These are phyloP conservation scores for Vidua chalybeata DNA, from an alignment of 2,113 vertebrate genomes.

Conservation along the genomic window DNA sequence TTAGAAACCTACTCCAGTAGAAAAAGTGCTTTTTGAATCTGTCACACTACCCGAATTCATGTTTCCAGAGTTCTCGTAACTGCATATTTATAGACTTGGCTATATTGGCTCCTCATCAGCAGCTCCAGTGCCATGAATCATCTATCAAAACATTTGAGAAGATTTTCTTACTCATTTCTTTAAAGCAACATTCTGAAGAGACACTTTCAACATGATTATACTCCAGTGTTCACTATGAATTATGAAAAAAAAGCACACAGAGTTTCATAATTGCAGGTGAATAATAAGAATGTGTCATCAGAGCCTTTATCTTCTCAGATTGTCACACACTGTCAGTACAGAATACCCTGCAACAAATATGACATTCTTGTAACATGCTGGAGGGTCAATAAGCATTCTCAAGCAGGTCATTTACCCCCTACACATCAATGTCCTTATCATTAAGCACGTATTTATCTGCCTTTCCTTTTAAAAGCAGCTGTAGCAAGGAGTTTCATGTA, in stretches of 20 bases:
- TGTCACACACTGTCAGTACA: neutral
- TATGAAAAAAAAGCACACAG: neutral
- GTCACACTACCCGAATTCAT: constrained; percentile 18
- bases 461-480: neutral
- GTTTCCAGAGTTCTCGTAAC: constrained; percentile 23
- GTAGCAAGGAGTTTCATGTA: neutral
- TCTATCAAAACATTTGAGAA: constrained; percentile 51
- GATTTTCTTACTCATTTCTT: constrained; percentile 50
- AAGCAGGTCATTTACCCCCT: neutral
- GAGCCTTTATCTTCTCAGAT: neutral
- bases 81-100: constrained; percentile 44
- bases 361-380: neutral
- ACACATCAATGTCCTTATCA: neutral
- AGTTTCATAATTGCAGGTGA: constrained; percentile 26
- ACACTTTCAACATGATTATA: neutral
- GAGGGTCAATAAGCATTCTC: constrained; percentile 5
- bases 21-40: constrained; percentile 21
- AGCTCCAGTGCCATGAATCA: constrained; percentile 45
- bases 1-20: neutral
- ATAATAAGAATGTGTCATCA: neutral
- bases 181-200: constrained; percentile 8
- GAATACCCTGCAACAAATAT: neutral
- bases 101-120: constrained; percentile 13
- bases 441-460: neutral
- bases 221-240: constrained; percentile 11